Evolutionary conservation across 2,888 invertebrate species (phyloP).

Genomic region (Aricia artaxerxes): DNA sequence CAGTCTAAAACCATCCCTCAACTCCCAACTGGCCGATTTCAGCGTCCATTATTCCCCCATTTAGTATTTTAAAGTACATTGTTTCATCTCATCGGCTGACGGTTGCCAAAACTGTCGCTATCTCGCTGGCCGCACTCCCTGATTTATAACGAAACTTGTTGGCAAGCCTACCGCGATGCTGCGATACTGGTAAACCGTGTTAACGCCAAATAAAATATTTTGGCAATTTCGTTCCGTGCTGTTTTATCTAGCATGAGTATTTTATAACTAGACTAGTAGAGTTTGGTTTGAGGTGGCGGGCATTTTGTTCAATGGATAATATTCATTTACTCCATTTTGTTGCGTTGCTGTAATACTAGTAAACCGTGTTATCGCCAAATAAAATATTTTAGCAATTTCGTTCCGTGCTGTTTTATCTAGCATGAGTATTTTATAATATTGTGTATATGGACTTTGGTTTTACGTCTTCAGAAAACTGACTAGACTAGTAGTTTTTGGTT

Average conservation of each 20-base stretch:
- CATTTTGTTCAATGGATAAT: too few relatives aligned
- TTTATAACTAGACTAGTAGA: not conserved
- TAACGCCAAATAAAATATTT: constrained; percentile 46
- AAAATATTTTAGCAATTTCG: too few relatives aligned
- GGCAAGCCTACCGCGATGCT: constrained; percentile 54
- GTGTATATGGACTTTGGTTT: too few relatives aligned
- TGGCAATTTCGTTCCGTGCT: constrained; percentile 34
- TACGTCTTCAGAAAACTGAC: not conserved
- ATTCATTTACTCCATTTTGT: too few relatives aligned
- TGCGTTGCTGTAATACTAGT: constrained; percentile 44
- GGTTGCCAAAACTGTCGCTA: constrained; percentile 52
- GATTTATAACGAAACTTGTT: constrained; percentile 61
- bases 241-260: constrained; percentile 16
- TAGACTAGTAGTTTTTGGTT: too few relatives aligned
- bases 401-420: not conserved
- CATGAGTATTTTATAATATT: not conserved
- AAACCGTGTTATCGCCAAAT: too few relatives aligned
- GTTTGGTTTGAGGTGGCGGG: too few relatives aligned
- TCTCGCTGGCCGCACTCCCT: constrained; percentile 50
- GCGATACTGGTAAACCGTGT: constrained; percentile 46
- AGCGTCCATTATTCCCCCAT: constrained; percentile 29
- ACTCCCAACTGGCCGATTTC: not conserved
- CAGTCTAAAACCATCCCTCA: not conserved
- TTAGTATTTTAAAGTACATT: constrained; percentile 31
- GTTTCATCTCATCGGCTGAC: constrained; percentile 41